Evolutionary conservation across 1,140 invertebrate genomes (phyloP).

Genomic region (Drosophila santomea): DNA sequence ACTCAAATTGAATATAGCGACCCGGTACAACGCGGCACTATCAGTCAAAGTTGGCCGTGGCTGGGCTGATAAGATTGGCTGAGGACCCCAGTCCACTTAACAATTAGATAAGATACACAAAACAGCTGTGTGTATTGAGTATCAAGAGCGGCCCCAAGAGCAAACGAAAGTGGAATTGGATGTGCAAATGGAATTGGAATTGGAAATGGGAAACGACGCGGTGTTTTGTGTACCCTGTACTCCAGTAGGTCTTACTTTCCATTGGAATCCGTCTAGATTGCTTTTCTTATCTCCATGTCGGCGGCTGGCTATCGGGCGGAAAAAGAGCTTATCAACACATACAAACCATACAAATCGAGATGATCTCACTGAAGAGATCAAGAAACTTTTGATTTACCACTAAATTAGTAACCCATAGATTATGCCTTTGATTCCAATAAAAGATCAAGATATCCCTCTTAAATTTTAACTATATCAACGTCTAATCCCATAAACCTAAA

Average conservation of each 20-base stretch:
- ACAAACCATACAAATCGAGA: slow-evolving; percentile 11
- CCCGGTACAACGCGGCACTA: slow-evolving; percentile 39
- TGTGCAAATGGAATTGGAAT: slow-evolving; percentile 18
- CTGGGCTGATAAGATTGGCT: slow-evolving; percentile 28
- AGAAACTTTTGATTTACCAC: slow-evolving; percentile 5
- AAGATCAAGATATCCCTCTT: too few species aligned
- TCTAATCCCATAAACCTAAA: neutral
- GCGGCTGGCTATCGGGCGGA: slow-evolving; percentile 4
- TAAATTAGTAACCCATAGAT: neutral
- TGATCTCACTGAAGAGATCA: slow-evolving; percentile 28
- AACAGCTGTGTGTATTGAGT: slow-evolving; percentile 51
- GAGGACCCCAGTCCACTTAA: slow-evolving; percentile 22
- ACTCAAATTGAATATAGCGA: slow-evolving; percentile 23
- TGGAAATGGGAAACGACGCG: slow-evolving; percentile 14
- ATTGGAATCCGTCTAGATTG: slow-evolving; percentile 15
- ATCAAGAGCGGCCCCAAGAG: slow-evolving; percentile 29
- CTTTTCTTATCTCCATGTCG: slow-evolving; percentile 13
- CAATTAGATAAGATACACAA: slow-evolving; percentile 54
- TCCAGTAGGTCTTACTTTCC: slow-evolving; percentile 3
- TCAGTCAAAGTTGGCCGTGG: slow-evolving; percentile 60
- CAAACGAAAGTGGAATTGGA: slow-evolving; percentile 52
- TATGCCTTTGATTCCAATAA: too few species aligned
- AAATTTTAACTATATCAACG: too few species aligned
- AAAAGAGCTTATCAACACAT: slow-evolving; percentile 25
- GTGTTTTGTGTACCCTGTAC: slow-evolving; percentile 26